These are phyloP conservation scores for Gambusia affinis DNA, from an alignment of 2,113 vertebrate genomes.

Conservation along the genomic window DNA sequence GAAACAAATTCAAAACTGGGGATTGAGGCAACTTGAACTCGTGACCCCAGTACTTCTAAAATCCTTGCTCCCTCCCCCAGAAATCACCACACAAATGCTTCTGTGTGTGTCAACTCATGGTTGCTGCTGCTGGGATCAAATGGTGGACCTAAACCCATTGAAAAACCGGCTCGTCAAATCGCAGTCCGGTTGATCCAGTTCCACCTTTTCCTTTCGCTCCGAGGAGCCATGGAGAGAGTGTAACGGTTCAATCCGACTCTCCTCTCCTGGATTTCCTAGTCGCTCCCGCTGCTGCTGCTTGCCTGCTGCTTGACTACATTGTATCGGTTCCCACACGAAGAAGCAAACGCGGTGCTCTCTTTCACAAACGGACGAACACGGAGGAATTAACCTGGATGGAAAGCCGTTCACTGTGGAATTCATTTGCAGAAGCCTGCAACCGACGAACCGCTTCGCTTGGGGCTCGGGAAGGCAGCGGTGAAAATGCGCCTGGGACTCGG, in stretches of 20 bases:
- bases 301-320: constrained; percentile 79
- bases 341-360: constrained; percentile 53
- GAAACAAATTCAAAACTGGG: not conserved
- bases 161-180: not conserved
- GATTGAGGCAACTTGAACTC: not conserved
- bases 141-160: not conserved
- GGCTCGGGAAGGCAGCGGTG: constrained; percentile 32
- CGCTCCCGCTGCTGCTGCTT: constrained; percentile 33
- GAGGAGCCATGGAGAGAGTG: not conserved
- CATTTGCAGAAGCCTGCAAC: constrained; percentile 50
- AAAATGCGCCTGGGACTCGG: constrained; percentile 67
- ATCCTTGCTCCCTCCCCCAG: not conserved
- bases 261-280: constrained; percentile 71
- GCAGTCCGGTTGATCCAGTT: constrained; percentile 61
- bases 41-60: not conserved
- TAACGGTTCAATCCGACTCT: constrained; percentile 63
- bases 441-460: constrained; percentile 35
- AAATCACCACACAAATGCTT: not conserved
- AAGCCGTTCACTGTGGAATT: constrained; percentile 66
- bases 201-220: constrained; percentile 55
- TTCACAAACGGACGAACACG: constrained; percentile 57
- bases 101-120: not conserved
- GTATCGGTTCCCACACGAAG: constrained; percentile 79
- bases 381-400: constrained; percentile 72
- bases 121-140: not conserved